Evolutionary conservation across 53 echinoderm and acorn worm genomes (phyloP).

Genomic region (Holothuria leucospilota): DNA sequence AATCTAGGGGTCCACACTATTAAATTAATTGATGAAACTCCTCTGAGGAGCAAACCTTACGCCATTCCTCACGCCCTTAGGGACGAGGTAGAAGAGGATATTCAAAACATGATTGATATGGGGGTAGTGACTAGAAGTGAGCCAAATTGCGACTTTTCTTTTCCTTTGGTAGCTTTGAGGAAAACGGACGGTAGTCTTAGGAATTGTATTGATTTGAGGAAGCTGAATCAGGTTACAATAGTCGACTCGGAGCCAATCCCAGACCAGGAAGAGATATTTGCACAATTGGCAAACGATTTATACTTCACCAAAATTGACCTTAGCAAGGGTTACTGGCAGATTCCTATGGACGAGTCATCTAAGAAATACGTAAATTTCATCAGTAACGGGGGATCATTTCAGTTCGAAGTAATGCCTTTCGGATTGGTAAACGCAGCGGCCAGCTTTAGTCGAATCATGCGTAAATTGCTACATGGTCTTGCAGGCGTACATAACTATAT

Average conservation of each 20-base stretch:
- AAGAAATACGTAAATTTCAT: slow-evolving; percentile 51
- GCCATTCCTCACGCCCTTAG: slow-evolving; percentile 49
- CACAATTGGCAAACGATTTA: slow-evolving; percentile 51
- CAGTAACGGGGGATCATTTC: slow-evolving; percentile 37
- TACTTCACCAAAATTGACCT: slow-evolving; percentile 67
- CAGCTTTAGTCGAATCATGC: slow-evolving; percentile 55
- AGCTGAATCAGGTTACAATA: slow-evolving; percentile 42
- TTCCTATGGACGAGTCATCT: slow-evolving; percentile 61
- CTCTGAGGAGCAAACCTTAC: slow-evolving; percentile 57
- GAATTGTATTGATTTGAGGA: slow-evolving; percentile 58
- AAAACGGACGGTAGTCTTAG: slow-evolving; percentile 55
- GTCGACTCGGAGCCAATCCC: slow-evolving; percentile 62
- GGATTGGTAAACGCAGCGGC: slow-evolving; percentile 62
- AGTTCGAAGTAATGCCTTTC: slow-evolving; percentile 62
- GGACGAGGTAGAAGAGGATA: slow-evolving; percentile 49
- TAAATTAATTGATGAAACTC: slow-evolving; percentile 38
- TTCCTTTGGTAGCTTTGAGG: slow-evolving; percentile 29
- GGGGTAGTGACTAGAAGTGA: slow-evolving; percentile 49
- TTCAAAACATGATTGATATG: slow-evolving; percentile 56
- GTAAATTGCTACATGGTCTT: slow-evolving; percentile 34
- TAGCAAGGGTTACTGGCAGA: slow-evolving; percentile 66
- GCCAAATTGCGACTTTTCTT: slow-evolving; percentile 52
- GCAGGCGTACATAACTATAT: slow-evolving; percentile 58
- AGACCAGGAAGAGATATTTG: slow-evolving; percentile 64
- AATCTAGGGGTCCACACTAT: slow-evolving; percentile 46